phyloP scores from a whole-genome alignment of 2,113 vertebrate genomes.

The Drymodes brunneopygia region DNA sequence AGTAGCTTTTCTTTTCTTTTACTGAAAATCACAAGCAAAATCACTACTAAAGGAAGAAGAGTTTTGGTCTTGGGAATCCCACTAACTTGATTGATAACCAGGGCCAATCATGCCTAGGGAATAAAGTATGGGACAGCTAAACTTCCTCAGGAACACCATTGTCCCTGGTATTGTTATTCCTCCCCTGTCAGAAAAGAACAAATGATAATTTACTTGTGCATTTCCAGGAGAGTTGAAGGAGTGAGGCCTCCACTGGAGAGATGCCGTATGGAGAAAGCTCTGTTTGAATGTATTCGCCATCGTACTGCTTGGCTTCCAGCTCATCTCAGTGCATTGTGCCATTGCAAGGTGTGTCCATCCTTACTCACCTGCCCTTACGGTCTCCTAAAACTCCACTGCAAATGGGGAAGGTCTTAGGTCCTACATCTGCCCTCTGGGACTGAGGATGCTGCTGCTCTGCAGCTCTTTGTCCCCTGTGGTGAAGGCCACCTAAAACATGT shows the following conservation, averaged over 20 bases:
- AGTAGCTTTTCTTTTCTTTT: not conserved
- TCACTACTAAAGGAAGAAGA: not conserved
- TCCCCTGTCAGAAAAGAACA: not conserved
- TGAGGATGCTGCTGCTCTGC: not conserved
- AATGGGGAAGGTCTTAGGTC: not conserved
- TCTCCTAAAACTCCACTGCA: not conserved
- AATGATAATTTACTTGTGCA: not conserved
- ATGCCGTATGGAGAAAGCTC: not conserved
- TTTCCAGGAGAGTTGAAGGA: not conserved
- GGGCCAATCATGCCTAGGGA: not conserved
- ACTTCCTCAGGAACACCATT: not conserved
- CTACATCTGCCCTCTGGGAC: not conserved
- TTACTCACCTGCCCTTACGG: not conserved
- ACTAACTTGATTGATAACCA: not conserved
- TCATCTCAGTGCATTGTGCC: not conserved
- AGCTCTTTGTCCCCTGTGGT: not conserved
- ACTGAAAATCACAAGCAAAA: constrained; percentile 28
- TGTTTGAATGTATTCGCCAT: not conserved
- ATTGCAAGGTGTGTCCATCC: not conserved
- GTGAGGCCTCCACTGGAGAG: not conserved
- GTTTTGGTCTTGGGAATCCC: constrained; percentile 4
- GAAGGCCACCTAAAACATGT: not conserved
- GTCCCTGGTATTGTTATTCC: not conserved
- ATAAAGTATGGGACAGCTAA: not conserved
- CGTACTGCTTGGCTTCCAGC: not conserved